Percentiles rank a stretch among this genome's conserved stretches.
These are phyloP conservation scores for Syrrhaptes paradoxus DNA, from an alignment of 2,113 vertebrate genomes.

Conservation along the genomic window DNA sequence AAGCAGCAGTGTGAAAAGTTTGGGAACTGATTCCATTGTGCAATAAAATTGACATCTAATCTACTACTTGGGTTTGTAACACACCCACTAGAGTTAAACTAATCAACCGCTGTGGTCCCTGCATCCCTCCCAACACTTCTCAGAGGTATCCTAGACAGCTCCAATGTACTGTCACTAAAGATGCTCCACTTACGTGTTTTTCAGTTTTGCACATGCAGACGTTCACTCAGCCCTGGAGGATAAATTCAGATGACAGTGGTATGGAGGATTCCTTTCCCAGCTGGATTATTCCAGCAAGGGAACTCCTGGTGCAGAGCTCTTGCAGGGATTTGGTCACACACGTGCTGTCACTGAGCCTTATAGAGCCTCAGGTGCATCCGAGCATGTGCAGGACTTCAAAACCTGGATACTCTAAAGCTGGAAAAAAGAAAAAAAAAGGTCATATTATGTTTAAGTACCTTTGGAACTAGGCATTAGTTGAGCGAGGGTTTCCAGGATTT, in stretches of 20 bases:
- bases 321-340: no score
- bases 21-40: not conserved
- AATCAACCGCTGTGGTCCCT: accelerated
- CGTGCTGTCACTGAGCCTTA: not conserved
- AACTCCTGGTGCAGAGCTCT: not conserved
- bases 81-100: not conserved
- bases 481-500: not conserved
- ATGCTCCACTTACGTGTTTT: not conserved
- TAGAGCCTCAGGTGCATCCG: not conserved
- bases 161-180: not conserved
- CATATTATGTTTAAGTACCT: not conserved
- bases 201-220: not conserved
- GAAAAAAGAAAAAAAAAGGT: not conserved
- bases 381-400: not conserved
- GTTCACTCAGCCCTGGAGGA: not conserved
- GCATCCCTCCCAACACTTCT: not conserved
- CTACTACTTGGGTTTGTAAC: not conserved
- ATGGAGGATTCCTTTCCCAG: not conserved
- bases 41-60: not conserved
- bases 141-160: not conserved
- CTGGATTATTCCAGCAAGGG: not conserved
- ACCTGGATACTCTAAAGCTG: not conserved
- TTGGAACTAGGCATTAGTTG: not conserved
- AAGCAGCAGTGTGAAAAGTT: not conserved
- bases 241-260: not conserved